Conservation (phyloP, 2,797 vertebrate species). For the Botia almorhae region DNA sequence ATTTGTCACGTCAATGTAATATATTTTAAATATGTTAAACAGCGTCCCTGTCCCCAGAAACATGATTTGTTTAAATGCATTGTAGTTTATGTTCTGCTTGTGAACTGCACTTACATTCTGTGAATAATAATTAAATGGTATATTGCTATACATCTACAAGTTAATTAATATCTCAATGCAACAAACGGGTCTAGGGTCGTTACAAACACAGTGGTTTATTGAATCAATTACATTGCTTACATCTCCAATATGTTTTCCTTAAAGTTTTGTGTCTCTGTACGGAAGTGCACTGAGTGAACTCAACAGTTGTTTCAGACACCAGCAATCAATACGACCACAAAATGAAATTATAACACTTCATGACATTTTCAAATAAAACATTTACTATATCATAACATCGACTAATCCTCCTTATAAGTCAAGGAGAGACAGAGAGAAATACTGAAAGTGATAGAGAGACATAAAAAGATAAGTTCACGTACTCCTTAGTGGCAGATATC, state of each 20-base stretch:
- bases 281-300: conserved; percentile 84
- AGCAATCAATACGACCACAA: conserved; percentile 78
- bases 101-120: background rate
- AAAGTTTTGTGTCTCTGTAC: conserved; percentile 81
- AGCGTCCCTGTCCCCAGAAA: conserved; percentile 11
- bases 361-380: conserved; percentile 70
- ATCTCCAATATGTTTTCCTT: conserved; percentile 83
- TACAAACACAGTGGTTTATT: conserved; percentile 91
- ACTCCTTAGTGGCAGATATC: conserved; percentile 80
- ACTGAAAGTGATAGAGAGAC: conserved; percentile 56
- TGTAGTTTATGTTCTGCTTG: background rate
- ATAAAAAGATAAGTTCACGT: conserved; percentile 78
- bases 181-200: conserved; percentile 69
- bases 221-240: conserved; percentile 90
- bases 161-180: conserved; percentile 20
- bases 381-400: conserved; percentile 77
- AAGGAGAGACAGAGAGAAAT: conserved; percentile 64
- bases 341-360: conserved; percentile 77
- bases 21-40: conserved; percentile 45
- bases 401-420: conserved; percentile 79
- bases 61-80: background rate
- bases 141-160: conserved; percentile 3
- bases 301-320: conserved; percentile 78
- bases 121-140: background rate
- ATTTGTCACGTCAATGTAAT: conserved; percentile 39